Base-by-base conservation (phyloP, 2,888 invertebrate genomes). In the Polydrusus tereticollis region DNA sequence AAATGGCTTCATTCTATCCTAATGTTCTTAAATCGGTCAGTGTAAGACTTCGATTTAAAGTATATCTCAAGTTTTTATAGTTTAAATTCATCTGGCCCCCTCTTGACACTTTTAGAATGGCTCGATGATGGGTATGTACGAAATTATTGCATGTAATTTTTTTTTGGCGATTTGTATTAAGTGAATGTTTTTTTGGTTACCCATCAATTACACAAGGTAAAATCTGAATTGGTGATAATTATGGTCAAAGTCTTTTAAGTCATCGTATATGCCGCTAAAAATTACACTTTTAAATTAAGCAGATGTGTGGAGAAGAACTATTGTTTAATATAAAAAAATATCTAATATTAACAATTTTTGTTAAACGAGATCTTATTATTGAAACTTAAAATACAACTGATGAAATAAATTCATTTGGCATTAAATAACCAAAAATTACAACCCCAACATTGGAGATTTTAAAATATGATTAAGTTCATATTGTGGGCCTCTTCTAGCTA, bases 1-100 rank as follows among this genome's bases (percentile, higher is more conserved):
- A 74, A 77, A 76, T 50, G 76, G 73, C 75, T 75, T 78, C 79
- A 79, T 79, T 50, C 36, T 74, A 66, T 65, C 62, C 70, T 36
- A 64, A 60, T 45, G 47, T 36, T 66, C 29, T 69, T 73, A 36
- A 52, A 69, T 72, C 74, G 72, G 72, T 72, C 71, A 72, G 43
- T 55, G 66, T 41, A 21, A 65, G 73, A 69, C 70, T 63, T 36
- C 58, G 73, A 73, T 73, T 73, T 60, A 60, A 68, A 50, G 55
- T 68, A 59, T 65, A 69, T 73, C 63, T 73, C 59, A 59, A 69
- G 59, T 64, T 73, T 73, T 73, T 73, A 73, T 73, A 73, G 43
- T 69, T 60, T 73, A 65, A 69, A 64, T 59, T 68, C 64, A 50
- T 20, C 41, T 33, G 50, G 52, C 59, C 69, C 70, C 73, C 69